Base-by-base conservation (phyloP, 2,888 invertebrate species). In the Acrobasis suavella region DNA sequence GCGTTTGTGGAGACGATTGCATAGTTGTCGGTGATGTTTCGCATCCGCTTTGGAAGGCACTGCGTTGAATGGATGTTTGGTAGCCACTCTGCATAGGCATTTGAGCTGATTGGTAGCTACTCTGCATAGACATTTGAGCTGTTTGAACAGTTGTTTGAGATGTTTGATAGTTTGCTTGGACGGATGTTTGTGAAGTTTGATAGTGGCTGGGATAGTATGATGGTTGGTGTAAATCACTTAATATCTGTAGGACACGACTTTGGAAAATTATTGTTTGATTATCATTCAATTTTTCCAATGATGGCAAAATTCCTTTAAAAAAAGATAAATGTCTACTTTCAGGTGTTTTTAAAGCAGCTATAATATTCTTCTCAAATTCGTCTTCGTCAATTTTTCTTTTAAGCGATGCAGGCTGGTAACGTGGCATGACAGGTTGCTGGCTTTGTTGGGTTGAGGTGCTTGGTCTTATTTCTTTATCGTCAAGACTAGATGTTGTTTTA, bases 1-100 rank as follows among this genome's bases (percentile, higher is more conserved):
- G 22, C 22, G 22, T 22, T 22, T 22, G 22, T 22, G 22, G 22
- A 22, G 22, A 22, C n/a, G n/a, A n/a, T 22, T 22, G 22, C 22
- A 22, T 22, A 22, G 22, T 2, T 22, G 22, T 2, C n/a, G n/a
- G n/a, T 49, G 49, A 49, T 12, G 49, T n/a, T n/a, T 49, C 49
- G 49, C n/a, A n/a, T 49, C 49, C 14, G 49, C n/a, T n/a, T n/a
- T 49, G n/a, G 49, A 49, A 49, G n/a, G n/a, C n/a, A 12, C 49
- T n/a, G 49, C 22, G 22, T 22, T 22, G 22, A 22, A 22, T 22
- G 22, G 22, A 22, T 22, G 22, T 22, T 22, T 22, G 22, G 22
- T 22, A 22, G 22, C 22, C 22, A 22, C 22, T 22, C 22, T 22
- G 22, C 22, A 22, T 22, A 22, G 22, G 22, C 22, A 22, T 22